Base-by-base conservation (phyloP, 1,140 invertebrate genomes). In the Leguminivora glycinivorella region DNA sequence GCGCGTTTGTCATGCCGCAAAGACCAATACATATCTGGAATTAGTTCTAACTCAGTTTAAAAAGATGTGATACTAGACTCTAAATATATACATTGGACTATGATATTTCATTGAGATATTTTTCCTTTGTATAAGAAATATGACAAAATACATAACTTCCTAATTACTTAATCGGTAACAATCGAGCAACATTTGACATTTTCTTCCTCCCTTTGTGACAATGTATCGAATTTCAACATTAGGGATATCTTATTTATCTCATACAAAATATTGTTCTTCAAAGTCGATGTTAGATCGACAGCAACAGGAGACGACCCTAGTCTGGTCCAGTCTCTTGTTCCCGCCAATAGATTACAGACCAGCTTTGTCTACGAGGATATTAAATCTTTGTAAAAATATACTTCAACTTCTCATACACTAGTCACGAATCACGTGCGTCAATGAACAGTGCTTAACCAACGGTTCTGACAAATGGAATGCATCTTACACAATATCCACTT, bases 41-140 rank as follows among this genome's bases (percentile, higher is more conserved):
- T 85, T 88, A 88, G 78, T 88, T 83, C 77, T 87, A 90, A 85
- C 84, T 87, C 88, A 80, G 84, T 85, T 83, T 84, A 89, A 84
- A 80, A 87, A 85, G 78, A 81, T 75, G 73, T 73, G 72, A 83
- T 72, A 83, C 82, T 89, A 88, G 74, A 85, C 78, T 74, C 84
- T 91, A 90, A 86, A 85, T 89, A 89, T 83, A 78, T 91, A 91
- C 88, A 90, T 85, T 89, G 88, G 88, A 89, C 88, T 90, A 90
- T 87, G 84, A 90, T 90, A 91, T 84, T 87, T 84, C 77, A 83
- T 86, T 87, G 88, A 90, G 87, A 89, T 88, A 90, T 87, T 87
- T 84, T 77, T 73, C 77, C 83, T 87, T 86, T 79, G 89, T 91
- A 91, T 88, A 91, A 29, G 25, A 63, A 91, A 91, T 78, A 83